A percentile compares a stretch with the other conserved stretches of the same genome.
Evolutionary conservation across 2,888 invertebrate genomes (phyloP).

Genomic region (Brachyptera risi): DNA sequence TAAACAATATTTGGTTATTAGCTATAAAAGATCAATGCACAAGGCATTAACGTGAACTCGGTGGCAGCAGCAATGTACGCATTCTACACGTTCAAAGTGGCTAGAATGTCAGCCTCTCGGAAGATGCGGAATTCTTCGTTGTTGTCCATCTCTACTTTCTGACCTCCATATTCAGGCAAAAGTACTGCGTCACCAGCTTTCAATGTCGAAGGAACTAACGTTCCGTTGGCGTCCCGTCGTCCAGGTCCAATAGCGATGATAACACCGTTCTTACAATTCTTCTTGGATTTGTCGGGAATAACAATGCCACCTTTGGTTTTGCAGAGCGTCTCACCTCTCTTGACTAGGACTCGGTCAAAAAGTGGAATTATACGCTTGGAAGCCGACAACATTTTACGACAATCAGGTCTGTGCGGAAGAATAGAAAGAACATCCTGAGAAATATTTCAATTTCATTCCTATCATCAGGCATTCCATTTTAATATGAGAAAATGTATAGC

Average conservation of each 20-base stretch:
- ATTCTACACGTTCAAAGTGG: no score
- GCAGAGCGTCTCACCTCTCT: conserved; percentile 84
- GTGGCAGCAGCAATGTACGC: no score
- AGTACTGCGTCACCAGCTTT: neutral
- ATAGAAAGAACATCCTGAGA: no score
- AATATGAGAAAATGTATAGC: no score
- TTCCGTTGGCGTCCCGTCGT: conserved; percentile 46
- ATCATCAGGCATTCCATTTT: no score
- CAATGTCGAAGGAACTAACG: neutral
- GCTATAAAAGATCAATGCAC: no score
- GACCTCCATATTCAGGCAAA: neutral
- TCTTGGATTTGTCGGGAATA: conserved; percentile 93
- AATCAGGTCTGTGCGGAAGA: no score
- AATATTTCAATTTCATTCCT: no score
- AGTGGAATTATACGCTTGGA: conserved; percentile 80
- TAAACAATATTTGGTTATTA: no score
- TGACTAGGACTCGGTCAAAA: conserved; percentile 91
- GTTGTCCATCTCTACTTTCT: neutral
- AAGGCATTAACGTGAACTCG: no score
- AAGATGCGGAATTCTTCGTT: neutral
- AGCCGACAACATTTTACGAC: no score
- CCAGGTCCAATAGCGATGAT: conserved; percentile 96
- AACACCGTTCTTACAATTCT: conserved; percentile 87
- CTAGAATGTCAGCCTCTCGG: neutral
- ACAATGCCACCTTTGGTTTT: conserved; percentile 96